phyloP scores from a whole-genome alignment of 2,797 vertebrate species.

The Mycteria americana region DNA sequence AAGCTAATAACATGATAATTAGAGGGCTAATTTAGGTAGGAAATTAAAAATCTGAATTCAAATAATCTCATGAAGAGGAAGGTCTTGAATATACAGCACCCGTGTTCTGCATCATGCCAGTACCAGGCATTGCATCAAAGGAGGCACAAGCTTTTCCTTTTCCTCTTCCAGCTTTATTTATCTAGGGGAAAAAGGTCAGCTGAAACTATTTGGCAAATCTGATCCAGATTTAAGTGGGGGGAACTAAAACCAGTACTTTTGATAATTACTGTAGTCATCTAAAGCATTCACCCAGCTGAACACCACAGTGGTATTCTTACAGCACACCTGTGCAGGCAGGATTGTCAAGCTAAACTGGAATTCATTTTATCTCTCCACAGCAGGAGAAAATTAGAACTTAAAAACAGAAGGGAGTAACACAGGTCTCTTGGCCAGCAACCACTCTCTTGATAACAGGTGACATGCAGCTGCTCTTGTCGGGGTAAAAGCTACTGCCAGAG shows the following conservation, averaged over 20 bases:
- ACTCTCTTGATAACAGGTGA: background rate
- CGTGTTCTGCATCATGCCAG: background rate
- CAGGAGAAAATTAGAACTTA: conserved; percentile 30
- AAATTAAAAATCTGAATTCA: background rate
- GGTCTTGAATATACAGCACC: background rate
- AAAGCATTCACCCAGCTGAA: background rate
- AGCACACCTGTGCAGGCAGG: conserved; percentile 14
- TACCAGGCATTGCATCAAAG: background rate
- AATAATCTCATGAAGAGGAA: background rate
- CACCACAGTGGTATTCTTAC: background rate
- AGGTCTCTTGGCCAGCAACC: background rate
- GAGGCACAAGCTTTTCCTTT: background rate
- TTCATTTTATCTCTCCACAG: background rate
- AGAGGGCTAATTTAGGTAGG: background rate
- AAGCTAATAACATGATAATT: background rate
- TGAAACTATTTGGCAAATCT: conserved; percentile 4
- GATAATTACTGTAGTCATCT: background rate
- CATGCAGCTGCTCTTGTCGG: background rate
- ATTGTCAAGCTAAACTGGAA: conserved; percentile 21
- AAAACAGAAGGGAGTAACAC: background rate
- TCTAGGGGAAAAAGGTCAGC: background rate
- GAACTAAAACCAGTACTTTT: background rate
- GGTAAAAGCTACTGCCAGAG: background rate
- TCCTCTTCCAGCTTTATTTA: background rate
- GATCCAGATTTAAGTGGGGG: background rate